These are phyloP conservation scores for Lycaon pictus DNA, from an alignment of 2,113 vertebrate genomes.

Conservation along the genomic window DNA sequence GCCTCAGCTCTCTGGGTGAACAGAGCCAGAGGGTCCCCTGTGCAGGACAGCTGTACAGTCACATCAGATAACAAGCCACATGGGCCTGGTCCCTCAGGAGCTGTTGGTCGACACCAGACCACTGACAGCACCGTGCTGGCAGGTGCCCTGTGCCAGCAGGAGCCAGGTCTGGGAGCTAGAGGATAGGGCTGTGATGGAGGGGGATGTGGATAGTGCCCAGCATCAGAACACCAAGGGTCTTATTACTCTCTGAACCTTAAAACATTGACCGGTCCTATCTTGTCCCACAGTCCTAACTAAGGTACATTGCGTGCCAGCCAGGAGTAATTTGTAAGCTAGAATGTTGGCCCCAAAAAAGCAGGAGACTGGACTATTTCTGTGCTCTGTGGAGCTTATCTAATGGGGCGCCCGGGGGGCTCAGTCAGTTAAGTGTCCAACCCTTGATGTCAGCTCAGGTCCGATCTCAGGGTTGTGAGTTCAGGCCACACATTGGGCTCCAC, in stretches of 20 bases:
- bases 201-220: neutral
- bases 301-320: neutral
- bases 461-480: neutral
- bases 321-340: accelerated
- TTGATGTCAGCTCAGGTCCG: neutral
- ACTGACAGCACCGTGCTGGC: neutral
- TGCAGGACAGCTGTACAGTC: neutral
- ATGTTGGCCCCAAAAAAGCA: neutral
- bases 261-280: neutral
- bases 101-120: neutral
- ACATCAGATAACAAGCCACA: too few species aligned
- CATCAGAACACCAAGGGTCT: neutral
- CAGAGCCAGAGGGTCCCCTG: neutral
- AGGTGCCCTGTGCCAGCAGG: neutral
- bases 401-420: neutral
- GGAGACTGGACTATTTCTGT: neutral
- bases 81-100: accelerated
- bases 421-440: neutral
- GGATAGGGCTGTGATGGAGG: neutral
- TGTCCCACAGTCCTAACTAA: neutral
- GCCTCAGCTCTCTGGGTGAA: neutral
- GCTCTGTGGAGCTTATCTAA: neutral
- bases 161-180: neutral
- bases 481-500: neutral
- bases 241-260: neutral